Evolutionary conservation across 2,113 vertebrate species (phyloP), one percentile per base, ranked within the genome.

Genomic region (Thinocorus orbignyianus): DNA sequence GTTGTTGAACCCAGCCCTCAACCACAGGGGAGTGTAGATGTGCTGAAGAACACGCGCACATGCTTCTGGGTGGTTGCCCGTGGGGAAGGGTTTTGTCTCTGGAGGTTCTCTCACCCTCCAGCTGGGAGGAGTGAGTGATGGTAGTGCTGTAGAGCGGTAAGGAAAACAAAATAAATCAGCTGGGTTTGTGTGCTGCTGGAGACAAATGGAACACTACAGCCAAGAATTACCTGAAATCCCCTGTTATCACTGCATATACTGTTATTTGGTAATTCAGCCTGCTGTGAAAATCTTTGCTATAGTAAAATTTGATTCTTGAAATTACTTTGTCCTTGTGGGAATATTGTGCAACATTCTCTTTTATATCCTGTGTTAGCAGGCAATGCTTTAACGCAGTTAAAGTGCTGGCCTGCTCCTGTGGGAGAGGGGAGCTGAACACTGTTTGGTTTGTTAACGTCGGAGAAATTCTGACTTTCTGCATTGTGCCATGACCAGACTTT

Each of bases 271-370:
- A 85, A 96, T 96, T 95, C 72, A 92, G 73, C 85, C 83, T 91
- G 71, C 92, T 97, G 81, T 95, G 91, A 95, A 95, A 94, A 91
- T 77, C 87, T 90, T 93, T 97, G 73, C 91, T 81, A 55, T 86
- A 85, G 94, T 93, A 91, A 95, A 88, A 95, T 95, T 93, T 77
- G 94, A 90, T 96, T 97, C 81, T 90, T 93, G 42, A 84, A 93
- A 89, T 94, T 70, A 94, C 76, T 95, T 58, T 90, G 60, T 93
- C 95, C 92, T 97, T 95, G 87, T 95, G 88, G 82, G 66, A 96
- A 84, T 92, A 92, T 85, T 80, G 84, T 81, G 87, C 82, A 92
- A 49, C 89, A 65, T 95, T 95, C 89, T 94, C 76, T 88, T 95
- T 97, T 93, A 93, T 76, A 90, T 90, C 90, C 94, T 94, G 61